Base-by-base conservation (phyloP, 2,797 vertebrate species). In the Melanotaenia trifasciata region DNA sequence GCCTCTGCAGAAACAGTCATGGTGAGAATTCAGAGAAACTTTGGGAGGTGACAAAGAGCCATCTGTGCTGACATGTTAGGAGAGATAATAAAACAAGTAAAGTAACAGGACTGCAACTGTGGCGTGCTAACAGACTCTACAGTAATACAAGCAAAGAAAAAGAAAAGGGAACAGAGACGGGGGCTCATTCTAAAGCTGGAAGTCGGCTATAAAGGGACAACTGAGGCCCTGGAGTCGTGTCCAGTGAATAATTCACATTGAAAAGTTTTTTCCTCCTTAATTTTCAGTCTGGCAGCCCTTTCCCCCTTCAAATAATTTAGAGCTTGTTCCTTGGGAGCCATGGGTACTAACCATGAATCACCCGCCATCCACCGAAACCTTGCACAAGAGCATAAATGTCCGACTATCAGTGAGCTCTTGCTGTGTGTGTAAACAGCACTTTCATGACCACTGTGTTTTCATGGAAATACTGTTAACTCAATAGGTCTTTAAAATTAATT, bases 231-330 rank as follows among this genome's bases (percentile, higher is more conserved):
- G 12, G 61, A 85, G 84, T 87, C 89, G 74, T 92, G 94, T 92
- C 88, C 85, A 87, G 87, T 84, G 79, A 83, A 86, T 93, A 94
- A 95, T 94, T 93, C 93, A 93, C 90, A 59, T 78, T 92, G 92
- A 95, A 93, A 93, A 91, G 80, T 86, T 94, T 95, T 94, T 94
- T 94, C 89, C 92, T 93, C 70, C 81, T 90, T 91, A 78, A 89
- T 93, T 86, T 93, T 93, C 77, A 86, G 89, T 93, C 91, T 93
- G 93, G 90, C 92, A 93, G 91, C 71, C 57, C 69, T 79, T 91
- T 91, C 76, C 93, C 88, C 85, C 75, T 80, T 67, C 69, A 53
- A 24, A 88, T 94, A 92, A 95, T 93, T 93, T 93, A 94, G 81
- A 58, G 85, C 77, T 78, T 87, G 85, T 87, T 90, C 87, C 87